These are phyloP conservation scores for Falco berigora DNA, from an alignment of 2,797 vertebrate genomes.

Conservation along the genomic window DNA sequence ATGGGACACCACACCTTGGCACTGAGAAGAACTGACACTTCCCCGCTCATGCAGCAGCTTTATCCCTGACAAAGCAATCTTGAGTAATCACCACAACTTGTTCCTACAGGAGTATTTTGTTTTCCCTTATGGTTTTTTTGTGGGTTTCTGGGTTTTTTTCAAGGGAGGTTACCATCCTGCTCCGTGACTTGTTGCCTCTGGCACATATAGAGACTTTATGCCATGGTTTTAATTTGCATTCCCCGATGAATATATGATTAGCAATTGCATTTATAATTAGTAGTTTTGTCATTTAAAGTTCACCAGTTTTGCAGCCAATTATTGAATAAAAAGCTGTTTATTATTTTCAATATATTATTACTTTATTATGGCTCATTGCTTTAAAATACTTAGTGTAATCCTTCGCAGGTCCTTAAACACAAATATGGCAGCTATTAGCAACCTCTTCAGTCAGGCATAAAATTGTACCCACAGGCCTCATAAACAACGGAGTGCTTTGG, in stretches of 20 bases:
- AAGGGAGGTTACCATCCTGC: neutral
- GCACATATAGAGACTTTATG: neutral
- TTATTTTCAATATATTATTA: constrained; percentile 80
- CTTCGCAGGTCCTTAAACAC: constrained; percentile 80
- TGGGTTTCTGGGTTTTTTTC: neutral
- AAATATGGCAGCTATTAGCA: constrained; percentile 85
- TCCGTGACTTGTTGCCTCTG: neutral
- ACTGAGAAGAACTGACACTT: neutral
- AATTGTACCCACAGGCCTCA: constrained; percentile 85
- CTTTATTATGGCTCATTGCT: constrained; percentile 79
- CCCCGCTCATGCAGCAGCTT: neutral
- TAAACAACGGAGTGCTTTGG: constrained; percentile 80
- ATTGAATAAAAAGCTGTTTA: constrained; percentile 75
- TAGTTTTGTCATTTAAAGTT: constrained; percentile 74
- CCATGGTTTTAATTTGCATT: constrained; percentile 17
- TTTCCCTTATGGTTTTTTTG: neutral
- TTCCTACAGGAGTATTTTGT: neutral
- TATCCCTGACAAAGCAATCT: neutral
- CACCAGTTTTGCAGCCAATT: constrained; percentile 71
- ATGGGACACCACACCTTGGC: neutral
- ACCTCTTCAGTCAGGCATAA: constrained; percentile 86
- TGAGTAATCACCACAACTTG: neutral
- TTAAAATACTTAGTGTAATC: constrained; percentile 77
- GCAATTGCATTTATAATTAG: constrained; percentile 68
- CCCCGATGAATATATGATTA: constrained; percentile 30